Conservation (phyloP, 2,797 vertebrate genomes). For the Odontamblyopus rebecca region DNA sequence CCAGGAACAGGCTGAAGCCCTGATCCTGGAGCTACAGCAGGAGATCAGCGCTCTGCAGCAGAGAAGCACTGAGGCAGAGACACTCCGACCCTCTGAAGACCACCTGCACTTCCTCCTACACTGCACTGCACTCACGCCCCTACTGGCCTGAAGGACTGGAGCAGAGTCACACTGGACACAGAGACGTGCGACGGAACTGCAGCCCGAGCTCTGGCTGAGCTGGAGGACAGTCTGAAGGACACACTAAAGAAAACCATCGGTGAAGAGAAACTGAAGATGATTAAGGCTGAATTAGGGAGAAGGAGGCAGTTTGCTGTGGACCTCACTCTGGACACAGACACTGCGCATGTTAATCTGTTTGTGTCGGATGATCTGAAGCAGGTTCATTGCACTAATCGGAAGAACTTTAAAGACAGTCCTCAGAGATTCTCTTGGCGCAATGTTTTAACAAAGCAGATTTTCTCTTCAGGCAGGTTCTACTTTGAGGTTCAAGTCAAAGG, state of each 20-base stretch:
- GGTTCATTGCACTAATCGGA: neutral
- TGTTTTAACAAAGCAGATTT: conserved; percentile 7
- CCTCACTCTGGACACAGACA: conserved; percentile 4
- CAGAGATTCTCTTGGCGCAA: neutral
- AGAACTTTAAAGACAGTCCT: neutral
- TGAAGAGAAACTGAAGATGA: neutral
- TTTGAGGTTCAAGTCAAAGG: conserved; percentile 7
- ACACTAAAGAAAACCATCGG: too few species aligned
- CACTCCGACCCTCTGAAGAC: neutral
- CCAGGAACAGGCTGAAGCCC: neutral
- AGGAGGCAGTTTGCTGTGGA: conserved; percentile 9
- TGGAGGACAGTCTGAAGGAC: neutral
- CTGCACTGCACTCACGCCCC: neutral
- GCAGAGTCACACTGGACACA: neutral
- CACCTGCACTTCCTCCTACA: conserved; percentile 1
- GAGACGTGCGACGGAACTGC: neutral
- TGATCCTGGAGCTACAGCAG: neutral
- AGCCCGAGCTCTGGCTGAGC: conserved; percentile 3
- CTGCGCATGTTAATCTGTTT: neutral
- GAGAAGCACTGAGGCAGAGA: conserved; percentile 1
- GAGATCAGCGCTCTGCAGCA: conserved; percentile 6
- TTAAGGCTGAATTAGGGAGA: neutral
- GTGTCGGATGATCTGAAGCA: neutral
- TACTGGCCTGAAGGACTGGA: conserved; percentile 5
- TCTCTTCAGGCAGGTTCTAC: neutral